These are phyloP conservation scores for Phasianus colchicus DNA, from an alignment of 2,113 vertebrate species.

Conservation along the genomic window DNA sequence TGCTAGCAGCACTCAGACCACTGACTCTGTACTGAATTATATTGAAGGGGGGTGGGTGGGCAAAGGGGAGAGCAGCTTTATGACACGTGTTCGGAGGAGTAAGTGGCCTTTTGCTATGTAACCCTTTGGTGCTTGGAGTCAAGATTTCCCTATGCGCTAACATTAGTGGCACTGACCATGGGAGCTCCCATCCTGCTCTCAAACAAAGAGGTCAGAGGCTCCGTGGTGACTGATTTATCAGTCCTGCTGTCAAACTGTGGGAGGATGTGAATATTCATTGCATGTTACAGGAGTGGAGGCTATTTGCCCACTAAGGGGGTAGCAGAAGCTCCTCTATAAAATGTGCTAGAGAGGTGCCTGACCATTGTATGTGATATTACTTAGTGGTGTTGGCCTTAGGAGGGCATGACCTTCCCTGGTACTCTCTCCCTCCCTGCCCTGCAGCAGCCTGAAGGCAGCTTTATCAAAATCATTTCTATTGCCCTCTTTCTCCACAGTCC, in stretches of 20 bases:
- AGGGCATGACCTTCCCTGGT: not conserved
- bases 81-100: conserved; percentile 10
- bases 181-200: not conserved
- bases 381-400: not conserved
- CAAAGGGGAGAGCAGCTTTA: conserved; percentile 8
- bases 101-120: conserved; percentile 62
- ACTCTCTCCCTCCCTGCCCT: not conserved
- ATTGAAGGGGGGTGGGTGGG: conserved; percentile 24
- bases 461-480: not conserved
- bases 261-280: not conserved
- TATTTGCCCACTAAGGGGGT: not conserved
- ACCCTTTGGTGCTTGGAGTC: conserved; percentile 66
- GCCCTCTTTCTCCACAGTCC: not conserved
- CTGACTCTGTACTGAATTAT: conserved; percentile 52
- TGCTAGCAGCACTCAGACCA: conserved; percentile 35
- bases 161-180: not conserved
- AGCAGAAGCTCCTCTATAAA: not conserved
- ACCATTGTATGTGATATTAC: not conserved
- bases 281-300: not conserved
- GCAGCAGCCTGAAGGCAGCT: not conserved
- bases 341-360: not conserved
- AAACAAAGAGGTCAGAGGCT: not conserved
- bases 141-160: conserved; percentile 17
- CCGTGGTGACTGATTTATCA: not conserved
- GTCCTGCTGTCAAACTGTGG: not conserved